phyloP scores from a whole-genome alignment of 2,113 vertebrate species.

The Coturnix japonica region DNA sequence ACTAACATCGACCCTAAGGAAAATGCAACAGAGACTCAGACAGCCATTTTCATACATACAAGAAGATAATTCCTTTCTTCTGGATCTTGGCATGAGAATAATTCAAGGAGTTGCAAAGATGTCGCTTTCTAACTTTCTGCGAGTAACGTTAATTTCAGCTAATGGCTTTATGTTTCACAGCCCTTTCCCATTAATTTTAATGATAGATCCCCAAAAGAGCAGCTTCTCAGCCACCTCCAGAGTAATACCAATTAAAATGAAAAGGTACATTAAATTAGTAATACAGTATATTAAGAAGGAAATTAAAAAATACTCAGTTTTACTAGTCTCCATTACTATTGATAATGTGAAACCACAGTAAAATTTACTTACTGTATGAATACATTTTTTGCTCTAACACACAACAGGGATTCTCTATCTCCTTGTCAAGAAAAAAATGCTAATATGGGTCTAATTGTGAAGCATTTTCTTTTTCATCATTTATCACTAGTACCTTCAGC shows the following conservation, averaged over 20 bases:
- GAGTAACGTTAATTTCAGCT: not conserved
- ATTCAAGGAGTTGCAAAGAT: not conserved
- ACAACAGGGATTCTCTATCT: not conserved
- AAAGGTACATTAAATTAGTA: not conserved
- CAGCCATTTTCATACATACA: not conserved
- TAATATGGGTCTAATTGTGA: not conserved
- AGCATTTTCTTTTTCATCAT: not conserved
- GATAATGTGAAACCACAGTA: not conserved
- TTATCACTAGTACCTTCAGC: not conserved
- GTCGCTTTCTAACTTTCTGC: not conserved
- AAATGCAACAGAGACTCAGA: not conserved
- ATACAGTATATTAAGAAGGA: not conserved
- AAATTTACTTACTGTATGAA: not conserved
- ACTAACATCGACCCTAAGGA: not conserved
- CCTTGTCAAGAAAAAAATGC: not conserved
- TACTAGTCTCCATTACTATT: not conserved
- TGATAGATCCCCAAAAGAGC: not conserved
- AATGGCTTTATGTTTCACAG: not conserved
- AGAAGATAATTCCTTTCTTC: not conserved
- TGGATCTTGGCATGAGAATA: not conserved
- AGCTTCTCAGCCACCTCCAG: not conserved
- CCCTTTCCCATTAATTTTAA: not conserved
- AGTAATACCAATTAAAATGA: not conserved
- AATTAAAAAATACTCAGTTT: not conserved
- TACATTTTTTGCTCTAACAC: not conserved